Evolutionary conservation across 2,113 vertebrate species (phyloP), one percentile per base, ranked within the genome.

Genomic region (Rhodinocichla rosea): DNA sequence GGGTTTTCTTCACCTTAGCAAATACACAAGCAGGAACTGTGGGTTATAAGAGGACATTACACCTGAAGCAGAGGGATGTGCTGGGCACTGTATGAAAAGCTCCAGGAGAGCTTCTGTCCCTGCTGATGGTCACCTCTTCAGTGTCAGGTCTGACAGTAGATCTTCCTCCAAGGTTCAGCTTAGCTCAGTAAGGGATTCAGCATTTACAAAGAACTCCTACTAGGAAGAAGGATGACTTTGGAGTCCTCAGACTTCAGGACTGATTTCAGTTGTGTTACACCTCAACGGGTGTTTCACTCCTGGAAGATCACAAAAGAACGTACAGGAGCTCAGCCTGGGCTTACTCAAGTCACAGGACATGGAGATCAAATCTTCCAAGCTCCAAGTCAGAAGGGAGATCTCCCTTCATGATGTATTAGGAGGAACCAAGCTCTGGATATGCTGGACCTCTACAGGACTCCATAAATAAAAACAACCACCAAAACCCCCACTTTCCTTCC

Each of bases 331-430:
- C 52, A 32, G 42, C 17, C 21, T 63, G 35, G 15, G 6, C 55
- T 81, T 82, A 63, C 19, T 84, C 37, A 39, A 5, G 2, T 22
- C 53, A 68, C 24, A 68, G 42, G 17, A 45, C 0, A 1, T 0
- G 8, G 47, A 62, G 30, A 82, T 39, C 26, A 89, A 59, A 33
- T 53, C 60, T 83, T 77, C 68, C 16, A 13, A 27, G 7, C 18
- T 53, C 27, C 35, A 37, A 35, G 65, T 45, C 47, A 83, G 39
- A 67, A 15, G 6, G 65, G 67, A 89, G 50, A 49, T 62, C 9
- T 87, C 27, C 42, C 65, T 75, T 56, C 20, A 15, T 21, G 22
- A 40, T 32, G 10, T 10, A 16, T 47, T 62, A 50, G 47, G 11
- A 82, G 13, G 5, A 92, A 63, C 39, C 7, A 20, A 63, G 22